Conservation (phyloP, 2,113 vertebrate species). For the Delphinus delphis region DNA sequence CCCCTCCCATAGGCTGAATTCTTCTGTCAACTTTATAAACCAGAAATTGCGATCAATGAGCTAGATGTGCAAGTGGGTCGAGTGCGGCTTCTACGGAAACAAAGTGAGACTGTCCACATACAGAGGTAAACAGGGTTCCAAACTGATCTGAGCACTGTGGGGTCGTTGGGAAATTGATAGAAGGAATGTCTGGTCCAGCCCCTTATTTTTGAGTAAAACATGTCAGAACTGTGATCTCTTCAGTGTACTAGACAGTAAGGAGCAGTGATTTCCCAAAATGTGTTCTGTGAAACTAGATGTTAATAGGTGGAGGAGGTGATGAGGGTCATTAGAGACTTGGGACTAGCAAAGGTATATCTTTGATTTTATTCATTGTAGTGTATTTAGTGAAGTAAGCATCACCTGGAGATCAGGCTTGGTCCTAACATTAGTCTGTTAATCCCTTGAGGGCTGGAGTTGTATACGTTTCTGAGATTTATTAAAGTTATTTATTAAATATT, state of each 20-base stretch:
- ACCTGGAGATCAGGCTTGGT: background rate
- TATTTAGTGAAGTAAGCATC: background rate
- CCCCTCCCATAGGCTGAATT: conserved; percentile 87
- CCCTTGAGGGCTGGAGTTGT: background rate
- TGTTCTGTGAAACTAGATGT: background rate
- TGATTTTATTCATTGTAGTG: background rate
- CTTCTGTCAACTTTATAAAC: conserved; percentile 95
- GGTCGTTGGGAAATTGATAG: background rate
- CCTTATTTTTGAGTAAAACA: background rate
- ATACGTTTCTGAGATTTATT: background rate
- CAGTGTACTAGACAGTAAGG: background rate
- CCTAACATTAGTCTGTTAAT: background rate
- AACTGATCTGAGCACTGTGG: background rate
- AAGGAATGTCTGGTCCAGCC: background rate
- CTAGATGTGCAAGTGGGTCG: conserved; percentile 91
- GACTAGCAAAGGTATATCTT: background rate
- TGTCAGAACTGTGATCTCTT: background rate
- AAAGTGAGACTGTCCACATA: conserved; percentile 84
- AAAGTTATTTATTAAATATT: background rate
- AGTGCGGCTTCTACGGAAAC: conserved; percentile 86
- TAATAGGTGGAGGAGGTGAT: background rate
- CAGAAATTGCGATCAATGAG: conserved; percentile 89
- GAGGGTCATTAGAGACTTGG: background rate
- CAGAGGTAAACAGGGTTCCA: conserved; percentile 83
- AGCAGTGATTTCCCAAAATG: background rate